phyloP scores from a whole-genome alignment of 2,113 vertebrate species.

The Apeltes quadracus region DNA sequence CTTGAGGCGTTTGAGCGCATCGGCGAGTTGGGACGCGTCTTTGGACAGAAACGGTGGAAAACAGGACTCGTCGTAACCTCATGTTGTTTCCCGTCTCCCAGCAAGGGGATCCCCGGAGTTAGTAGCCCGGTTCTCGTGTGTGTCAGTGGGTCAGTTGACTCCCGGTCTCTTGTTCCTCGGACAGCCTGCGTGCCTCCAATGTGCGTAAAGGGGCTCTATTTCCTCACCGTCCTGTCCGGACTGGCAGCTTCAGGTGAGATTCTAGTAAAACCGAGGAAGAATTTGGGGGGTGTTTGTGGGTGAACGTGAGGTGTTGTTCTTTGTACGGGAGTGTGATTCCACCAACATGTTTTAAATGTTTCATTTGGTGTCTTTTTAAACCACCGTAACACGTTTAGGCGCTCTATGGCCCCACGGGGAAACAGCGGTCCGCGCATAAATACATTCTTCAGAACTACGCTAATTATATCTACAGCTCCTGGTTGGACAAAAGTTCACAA shows the following conservation, averaged over 20 bases:
- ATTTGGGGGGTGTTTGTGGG: background rate
- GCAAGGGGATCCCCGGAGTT: background rate
- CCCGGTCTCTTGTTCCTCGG: constrained; percentile 17
- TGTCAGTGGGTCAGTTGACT: constrained; percentile 12
- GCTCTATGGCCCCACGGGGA: too few relatives aligned
- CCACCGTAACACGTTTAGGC: background rate
- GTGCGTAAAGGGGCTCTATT: constrained; percentile 56
- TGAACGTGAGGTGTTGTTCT: background rate
- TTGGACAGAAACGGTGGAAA: constrained; percentile 31
- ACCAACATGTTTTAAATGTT: background rate
- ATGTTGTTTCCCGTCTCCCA: background rate
- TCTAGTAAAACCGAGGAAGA: background rate
- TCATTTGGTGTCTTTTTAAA: background rate
- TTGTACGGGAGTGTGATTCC: background rate
- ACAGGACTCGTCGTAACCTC: constrained; percentile 6
- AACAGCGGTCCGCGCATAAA: too few relatives aligned
- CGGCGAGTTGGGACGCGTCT: constrained; percentile 62
- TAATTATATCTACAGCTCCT: background rate
- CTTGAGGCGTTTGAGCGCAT: constrained; percentile 27
- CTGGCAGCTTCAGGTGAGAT: constrained; percentile 78
- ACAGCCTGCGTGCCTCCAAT: constrained; percentile 47
- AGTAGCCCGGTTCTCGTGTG: background rate
- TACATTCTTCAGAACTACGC: background rate
- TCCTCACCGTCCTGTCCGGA: constrained; percentile 71
- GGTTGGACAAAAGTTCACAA: background rate